These are phyloP conservation scores for Alaudala cheleensis DNA, from an alignment of 2,113 vertebrate species.

Conservation along the genomic window DNA sequence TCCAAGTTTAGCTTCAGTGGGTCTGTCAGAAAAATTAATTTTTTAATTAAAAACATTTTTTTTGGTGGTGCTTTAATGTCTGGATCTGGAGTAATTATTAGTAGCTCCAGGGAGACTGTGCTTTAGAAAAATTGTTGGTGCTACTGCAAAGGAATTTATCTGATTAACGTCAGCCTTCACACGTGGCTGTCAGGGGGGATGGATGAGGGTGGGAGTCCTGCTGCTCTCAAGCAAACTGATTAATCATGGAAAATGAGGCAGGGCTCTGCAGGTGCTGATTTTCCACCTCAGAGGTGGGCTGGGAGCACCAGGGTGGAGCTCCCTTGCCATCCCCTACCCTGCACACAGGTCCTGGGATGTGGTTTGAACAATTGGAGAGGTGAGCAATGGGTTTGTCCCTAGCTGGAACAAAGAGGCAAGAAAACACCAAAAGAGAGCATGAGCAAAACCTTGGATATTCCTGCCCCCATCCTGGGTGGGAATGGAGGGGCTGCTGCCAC, in stretches of 20 bases:
- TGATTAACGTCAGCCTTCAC: conserved; percentile 63
- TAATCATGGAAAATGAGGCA: conserved; percentile 8
- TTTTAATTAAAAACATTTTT: conserved; percentile 76
- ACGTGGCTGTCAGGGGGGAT: background rate
- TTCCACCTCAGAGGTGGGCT: background rate
- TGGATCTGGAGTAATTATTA: conserved; percentile 74
- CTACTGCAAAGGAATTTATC: conserved; percentile 61
- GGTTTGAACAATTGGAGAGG: background rate
- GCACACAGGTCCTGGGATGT: accelerated
- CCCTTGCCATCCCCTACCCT: background rate
- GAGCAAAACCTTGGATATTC: background rate
- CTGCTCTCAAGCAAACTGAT: conserved; percentile 12
- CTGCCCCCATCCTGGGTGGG: background rate
- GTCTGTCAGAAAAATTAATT: conserved; percentile 74
- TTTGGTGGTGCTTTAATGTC: conserved; percentile 63
- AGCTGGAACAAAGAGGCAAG: background rate
- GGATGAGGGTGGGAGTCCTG: background rate
- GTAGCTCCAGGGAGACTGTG: conserved; percentile 66
- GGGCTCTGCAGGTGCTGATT: background rate
- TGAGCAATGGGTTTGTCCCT: background rate
- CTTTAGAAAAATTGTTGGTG: conserved; percentile 70
- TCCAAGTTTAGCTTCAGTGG: background rate
- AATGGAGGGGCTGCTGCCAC: background rate
- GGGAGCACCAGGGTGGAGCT: background rate
- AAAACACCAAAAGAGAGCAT: background rate